Percentiles rank a stretch among this genome's conserved stretches.
These are phyloP conservation scores for Campylorhamphus procurvoides DNA, from an alignment of 2,113 vertebrate genomes.

Conservation along the genomic window DNA sequence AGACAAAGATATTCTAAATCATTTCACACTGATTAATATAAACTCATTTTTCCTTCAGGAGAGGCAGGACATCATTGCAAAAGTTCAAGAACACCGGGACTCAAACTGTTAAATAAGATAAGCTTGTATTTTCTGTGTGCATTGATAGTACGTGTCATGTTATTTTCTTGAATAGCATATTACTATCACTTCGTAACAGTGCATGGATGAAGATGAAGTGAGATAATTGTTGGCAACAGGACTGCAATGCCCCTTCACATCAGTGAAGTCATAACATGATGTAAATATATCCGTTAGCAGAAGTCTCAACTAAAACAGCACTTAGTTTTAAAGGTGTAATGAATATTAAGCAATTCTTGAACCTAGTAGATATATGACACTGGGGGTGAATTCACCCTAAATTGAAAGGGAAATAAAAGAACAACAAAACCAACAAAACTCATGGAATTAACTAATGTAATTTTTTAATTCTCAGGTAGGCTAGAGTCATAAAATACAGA, in stretches of 20 bases:
- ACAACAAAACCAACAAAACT: neutral
- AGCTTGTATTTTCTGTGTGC: neutral
- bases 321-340: neutral
- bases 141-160: rapidly evolving
- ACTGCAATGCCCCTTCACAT: neutral
- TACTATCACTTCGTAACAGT: neutral
- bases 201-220: neutral
- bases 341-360: neutral
- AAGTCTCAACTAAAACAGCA: neutral
- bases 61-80: neutral
- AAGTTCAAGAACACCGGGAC: neutral
- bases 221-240: neutral
- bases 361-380: neutral
- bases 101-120: neutral
- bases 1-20: neutral
- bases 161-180: neutral
- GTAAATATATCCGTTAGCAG: neutral
- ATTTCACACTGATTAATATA: neutral
- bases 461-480: neutral
- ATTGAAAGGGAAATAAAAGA: neutral
- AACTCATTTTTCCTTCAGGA: neutral
- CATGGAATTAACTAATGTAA: neutral
- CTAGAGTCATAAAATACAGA: neutral
- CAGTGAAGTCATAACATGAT: neutral
- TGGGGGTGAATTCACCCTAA: neutral